Evolutionary conservation across 2,888 invertebrate species (phyloP).

Genomic region (Hoplodrina ambigua): DNA sequence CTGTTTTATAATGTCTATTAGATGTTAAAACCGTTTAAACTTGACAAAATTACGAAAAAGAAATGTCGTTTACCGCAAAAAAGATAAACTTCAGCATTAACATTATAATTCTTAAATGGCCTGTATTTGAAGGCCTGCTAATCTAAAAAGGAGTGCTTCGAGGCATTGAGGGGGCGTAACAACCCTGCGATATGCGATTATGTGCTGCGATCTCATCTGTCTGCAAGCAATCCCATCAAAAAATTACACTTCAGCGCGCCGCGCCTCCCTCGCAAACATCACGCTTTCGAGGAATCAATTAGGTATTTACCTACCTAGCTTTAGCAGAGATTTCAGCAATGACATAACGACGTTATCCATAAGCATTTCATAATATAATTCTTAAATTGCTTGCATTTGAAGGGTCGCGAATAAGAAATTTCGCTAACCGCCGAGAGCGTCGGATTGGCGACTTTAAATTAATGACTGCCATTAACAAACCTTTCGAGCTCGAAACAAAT

Average conservation of each 20-base stretch:
- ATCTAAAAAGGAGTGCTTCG: slow-evolving; percentile 20
- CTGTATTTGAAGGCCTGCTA: slow-evolving; percentile 44
- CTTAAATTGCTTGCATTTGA: slow-evolving; percentile 54
- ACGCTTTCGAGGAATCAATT: slow-evolving; percentile 10
- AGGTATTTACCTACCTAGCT: slow-evolving; percentile 7
- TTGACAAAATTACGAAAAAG: not conserved
- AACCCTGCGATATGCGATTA: slow-evolving; percentile 23
- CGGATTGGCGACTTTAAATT: slow-evolving; percentile 73
- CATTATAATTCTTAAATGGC: slow-evolving; percentile 17
- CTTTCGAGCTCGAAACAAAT: slow-evolving; percentile 73
- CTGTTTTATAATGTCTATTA: not conserved
- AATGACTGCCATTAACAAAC: slow-evolving; percentile 73
- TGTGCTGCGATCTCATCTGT: slow-evolving; percentile 13
- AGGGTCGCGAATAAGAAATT: slow-evolving; percentile 61
- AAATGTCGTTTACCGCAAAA: not conserved
- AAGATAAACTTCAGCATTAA: no score
- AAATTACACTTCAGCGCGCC: slow-evolving; percentile 6
- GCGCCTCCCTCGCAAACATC: not conserved
- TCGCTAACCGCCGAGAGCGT: slow-evolving; percentile 56
- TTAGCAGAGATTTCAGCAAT: slow-evolving; percentile 14
- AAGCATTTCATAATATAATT: slow-evolving; percentile 34
- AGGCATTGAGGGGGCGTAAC: slow-evolving; percentile 24
- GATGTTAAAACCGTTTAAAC: no score
- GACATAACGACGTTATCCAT: slow-evolving; percentile 7
- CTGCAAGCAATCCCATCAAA: slow-evolving; percentile 12